phyloP scores from a whole-genome alignment of 2,888 invertebrate species.

The Mythimna lalbum region DNA sequence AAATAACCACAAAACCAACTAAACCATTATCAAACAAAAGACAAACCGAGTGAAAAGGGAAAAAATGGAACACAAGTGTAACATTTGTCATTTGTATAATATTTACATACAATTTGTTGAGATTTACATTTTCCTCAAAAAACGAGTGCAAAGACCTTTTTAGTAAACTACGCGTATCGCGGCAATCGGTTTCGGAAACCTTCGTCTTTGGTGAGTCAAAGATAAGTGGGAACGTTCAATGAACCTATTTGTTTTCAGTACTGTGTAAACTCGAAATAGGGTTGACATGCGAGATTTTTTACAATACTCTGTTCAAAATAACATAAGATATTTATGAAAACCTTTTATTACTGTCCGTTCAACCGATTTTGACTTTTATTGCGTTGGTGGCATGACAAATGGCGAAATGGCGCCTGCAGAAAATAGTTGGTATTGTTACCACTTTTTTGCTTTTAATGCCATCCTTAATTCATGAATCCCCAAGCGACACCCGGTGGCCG shows the following conservation, averaged over 20 bases:
- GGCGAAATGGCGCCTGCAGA: no score
- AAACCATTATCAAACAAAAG: slow-evolving; percentile 11
- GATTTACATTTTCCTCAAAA: slow-evolving; percentile 48
- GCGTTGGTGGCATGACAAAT: no score
- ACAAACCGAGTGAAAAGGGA: slow-evolving; percentile 14
- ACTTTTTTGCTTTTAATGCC: no score
- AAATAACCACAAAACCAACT: slow-evolving; percentile 8
- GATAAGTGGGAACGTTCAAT: slow-evolving; percentile 54
- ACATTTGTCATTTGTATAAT: slow-evolving; percentile 23
- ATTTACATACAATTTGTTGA: slow-evolving; percentile 50
- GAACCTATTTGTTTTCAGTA: slow-evolving; percentile 43
- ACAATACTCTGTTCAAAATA: no score
- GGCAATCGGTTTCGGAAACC: slow-evolving; percentile 35
- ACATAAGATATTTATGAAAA: no score
- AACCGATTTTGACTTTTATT: no score
- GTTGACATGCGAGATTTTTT: slow-evolving; percentile 16
- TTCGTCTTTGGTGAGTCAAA: slow-evolving; percentile 28
- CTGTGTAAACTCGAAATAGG: slow-evolving; percentile 19
- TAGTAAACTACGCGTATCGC: slow-evolving; percentile 28
- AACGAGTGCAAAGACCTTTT: slow-evolving; percentile 55
- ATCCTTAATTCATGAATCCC: no score
- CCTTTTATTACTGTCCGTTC: no score
- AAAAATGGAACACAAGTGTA: slow-evolving; percentile 34
- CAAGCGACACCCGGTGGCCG: no score
- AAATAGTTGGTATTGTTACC: no score